Evolutionary conservation across 2,797 vertebrate species (phyloP).

Genomic region (Thalassophryne amazonica): DNA sequence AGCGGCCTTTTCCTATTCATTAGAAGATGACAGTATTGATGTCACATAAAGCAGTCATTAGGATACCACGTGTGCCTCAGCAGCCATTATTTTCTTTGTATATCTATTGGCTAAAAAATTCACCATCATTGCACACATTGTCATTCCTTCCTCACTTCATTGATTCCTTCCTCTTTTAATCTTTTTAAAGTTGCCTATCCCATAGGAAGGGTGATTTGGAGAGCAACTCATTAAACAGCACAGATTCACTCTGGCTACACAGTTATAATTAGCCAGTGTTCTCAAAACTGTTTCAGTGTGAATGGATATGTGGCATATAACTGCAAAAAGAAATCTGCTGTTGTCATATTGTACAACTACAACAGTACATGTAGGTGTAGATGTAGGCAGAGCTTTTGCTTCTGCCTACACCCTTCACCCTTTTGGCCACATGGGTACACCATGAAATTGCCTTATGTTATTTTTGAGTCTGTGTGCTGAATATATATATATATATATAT

Average conservation of each 20-base stretch:
- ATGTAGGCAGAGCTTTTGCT: too few species aligned
- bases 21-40: conserved; percentile 19
- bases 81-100: conserved; percentile 5
- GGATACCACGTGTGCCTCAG: conserved; percentile 5
- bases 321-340: background rate
- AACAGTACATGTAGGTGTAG: too few species aligned
- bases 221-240: background rate
- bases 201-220: background rate
- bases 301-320: background rate
- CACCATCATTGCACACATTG: conserved; percentile 21
- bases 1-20: background rate
- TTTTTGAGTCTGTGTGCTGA: too few species aligned
- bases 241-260: background rate
- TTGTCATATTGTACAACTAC: too few species aligned
- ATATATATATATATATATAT: too few species aligned
- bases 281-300: background rate
- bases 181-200: background rate
- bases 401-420: too few species aligned
- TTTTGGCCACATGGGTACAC: too few species aligned
- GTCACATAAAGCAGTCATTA: conserved; percentile 20
- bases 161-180: background rate
- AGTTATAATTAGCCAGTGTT: conserved; percentile 1
- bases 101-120: conserved; percentile 9
- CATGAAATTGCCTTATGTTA: too few species aligned
- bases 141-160: conserved; percentile 21